Conservation (phyloP, 2,888 invertebrate genomes). For the Gari tellinella region DNA sequence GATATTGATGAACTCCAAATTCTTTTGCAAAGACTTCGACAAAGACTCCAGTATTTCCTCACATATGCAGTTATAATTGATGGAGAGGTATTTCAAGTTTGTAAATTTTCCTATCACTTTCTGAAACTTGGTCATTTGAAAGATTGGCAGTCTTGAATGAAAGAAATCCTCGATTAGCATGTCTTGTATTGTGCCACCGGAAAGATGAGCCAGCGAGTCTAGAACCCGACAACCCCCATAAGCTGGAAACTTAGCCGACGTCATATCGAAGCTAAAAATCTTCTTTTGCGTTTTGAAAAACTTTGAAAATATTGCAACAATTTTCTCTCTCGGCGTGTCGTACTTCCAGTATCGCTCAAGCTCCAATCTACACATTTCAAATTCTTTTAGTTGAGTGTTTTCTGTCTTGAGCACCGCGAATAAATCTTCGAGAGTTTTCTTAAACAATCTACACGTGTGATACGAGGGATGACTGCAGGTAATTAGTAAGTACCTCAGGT, state of each 20-base stretch:
- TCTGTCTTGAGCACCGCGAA: conserved; percentile 62
- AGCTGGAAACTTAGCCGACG: conserved; percentile 62
- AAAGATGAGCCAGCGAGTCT: conserved; percentile 66
- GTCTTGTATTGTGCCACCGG: conserved; percentile 64
- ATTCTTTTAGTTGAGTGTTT: conserved; percentile 61
- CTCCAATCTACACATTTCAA: conserved; percentile 70
- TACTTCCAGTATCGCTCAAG: conserved; percentile 76
- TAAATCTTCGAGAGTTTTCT: conserved; percentile 68
- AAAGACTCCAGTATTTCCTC: conserved; percentile 70
- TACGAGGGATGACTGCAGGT: conserved; percentile 73
- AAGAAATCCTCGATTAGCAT: conserved; percentile 77
- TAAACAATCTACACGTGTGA: conserved; percentile 70
- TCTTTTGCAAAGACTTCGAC: conserved; percentile 62
- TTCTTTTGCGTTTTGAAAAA: conserved; percentile 70
- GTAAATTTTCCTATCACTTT: conserved; percentile 66
- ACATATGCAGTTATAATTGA: conserved; percentile 76
- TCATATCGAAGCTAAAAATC: conserved; percentile 70
- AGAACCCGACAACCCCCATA: conserved; percentile 68
- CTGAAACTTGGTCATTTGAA: conserved; percentile 62
- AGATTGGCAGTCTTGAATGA: conserved; percentile 66
- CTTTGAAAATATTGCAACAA: conserved; percentile 65
- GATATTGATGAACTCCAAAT: conserved; percentile 66
- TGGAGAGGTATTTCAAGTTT: conserved; percentile 65
- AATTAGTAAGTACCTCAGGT: conserved; percentile 67
- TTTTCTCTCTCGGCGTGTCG: conserved; percentile 68